Base-by-base conservation (phyloP, 1,140 invertebrate species). In the Aphis gossypii region DNA sequence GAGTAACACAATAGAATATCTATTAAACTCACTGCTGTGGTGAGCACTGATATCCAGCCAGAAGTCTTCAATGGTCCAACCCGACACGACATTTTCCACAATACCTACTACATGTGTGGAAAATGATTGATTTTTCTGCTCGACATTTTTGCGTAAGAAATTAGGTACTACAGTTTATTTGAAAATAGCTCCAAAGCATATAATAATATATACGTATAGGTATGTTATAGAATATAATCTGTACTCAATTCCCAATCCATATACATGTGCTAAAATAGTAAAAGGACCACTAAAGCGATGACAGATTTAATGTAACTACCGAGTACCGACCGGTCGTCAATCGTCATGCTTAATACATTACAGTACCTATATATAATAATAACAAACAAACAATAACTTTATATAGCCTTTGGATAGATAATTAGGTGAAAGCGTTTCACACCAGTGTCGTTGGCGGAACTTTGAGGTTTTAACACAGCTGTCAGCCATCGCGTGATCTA, bases 391-490 rank as follows among this genome's bases (percentile, higher is more conserved):
- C 60, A n/a, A 35, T n/a, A 76, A 20, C 60, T 76, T 76, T 76
- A 18, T 51, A 18, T 51, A 35, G 30, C 60, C 30, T n/a, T 7
- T 18, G 60, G 30, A 76, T 30, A 20, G n/a, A 76, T 76, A 76
- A 76, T 76, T 76, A 76, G 60, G 60, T 5, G n/a, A 76, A 18
- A 6, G 60, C 60, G 60, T 76, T 76, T 76, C 60, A 76, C 60
- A 76, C n/a, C 60, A n/a, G 60, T 35, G 60, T 76, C 60, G 60
- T 30, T 76, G 60, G n/a, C 60, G 60, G 60, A 76, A 76, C 60
- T 76, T 76, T 76, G 60, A 76, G 60, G 30, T 76, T 76, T 76
- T n/a, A 76, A 76, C 60, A 76, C 60, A 76, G 60, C 60, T 76
- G 60, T 76, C 30, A 14, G 60, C 60, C 60, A 76, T 76, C 60